Evolutionary conservation across 2,113 vertebrate species (phyloP), one percentile per base, ranked within the genome.

Genomic region (Cephalopterus ornatus): DNA sequence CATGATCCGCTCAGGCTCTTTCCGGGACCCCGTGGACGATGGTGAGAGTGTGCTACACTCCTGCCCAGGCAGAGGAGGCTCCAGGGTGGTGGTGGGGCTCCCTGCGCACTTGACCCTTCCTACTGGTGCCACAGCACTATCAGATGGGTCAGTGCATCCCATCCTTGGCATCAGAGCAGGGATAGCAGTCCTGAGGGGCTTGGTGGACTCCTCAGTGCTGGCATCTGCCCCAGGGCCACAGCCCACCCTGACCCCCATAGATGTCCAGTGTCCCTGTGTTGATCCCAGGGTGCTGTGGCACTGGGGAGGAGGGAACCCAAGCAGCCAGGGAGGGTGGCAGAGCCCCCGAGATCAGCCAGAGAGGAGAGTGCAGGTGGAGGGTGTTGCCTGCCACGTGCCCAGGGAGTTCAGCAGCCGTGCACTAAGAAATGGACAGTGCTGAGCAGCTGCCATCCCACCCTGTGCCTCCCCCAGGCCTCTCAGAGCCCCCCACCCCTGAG

Each of bases 1-100:
- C 97, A 98, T 98, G 98, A 99, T 99, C 98, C 99, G 99, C 89
- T 99, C 99, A 2, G 99, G 99, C 88, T 99, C 99, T 91, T 99
- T 99, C 98, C 98, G 99, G 88, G 99, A 99, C 84, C 95, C 98
- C 50, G 97, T 98, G 92, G 99, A 99, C 0, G 99, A 99, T 32
- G 99, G 99, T 99, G 98, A 99, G 98, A 93, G 77, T 46, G 81
- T 89, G 95, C 91, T 73, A 61, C 2, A 1, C 79, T 73, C 49
- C 93, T 80, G 72, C 86, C 41, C 53, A 10, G 66, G 73, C 61
- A 6, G 44, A 85, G 58, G 46, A 72, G 68, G 63, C 19, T 92
- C 39, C 3, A 0, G 33, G 33, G 53, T 72, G 21, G 28, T 12
- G 8, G 12, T 2, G 17, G 55, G 72, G 59, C 52, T 80, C 63